phyloP scores from a whole-genome alignment of 2,888 invertebrate species.

The Blastobasis adustella region DNA sequence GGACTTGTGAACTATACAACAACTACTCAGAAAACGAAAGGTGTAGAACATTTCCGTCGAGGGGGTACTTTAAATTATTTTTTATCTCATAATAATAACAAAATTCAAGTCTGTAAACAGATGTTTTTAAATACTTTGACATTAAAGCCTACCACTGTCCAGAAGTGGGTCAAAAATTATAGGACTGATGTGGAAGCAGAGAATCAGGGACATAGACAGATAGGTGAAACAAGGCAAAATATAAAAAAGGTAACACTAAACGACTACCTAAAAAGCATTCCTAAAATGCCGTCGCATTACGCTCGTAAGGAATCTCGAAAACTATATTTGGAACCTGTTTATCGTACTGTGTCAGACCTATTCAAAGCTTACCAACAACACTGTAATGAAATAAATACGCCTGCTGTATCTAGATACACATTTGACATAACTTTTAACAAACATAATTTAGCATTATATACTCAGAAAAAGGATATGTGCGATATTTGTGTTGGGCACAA shows the following conservation, averaged over 20 bases:
- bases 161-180: conserved; percentile 17
- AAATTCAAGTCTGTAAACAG: conserved; percentile 2
- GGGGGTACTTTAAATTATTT: conserved; percentile 7
- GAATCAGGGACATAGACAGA: too few relatives aligned
- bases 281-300: conserved; percentile 22
- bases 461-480: conserved; percentile 20
- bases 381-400: conserved; percentile 13
- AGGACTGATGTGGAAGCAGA: too few relatives aligned
- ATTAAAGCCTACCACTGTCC: conserved; percentile 5
- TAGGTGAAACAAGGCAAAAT: too few relatives aligned
- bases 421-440: conserved; percentile 20
- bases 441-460: conserved; percentile 19
- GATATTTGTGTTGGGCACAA: conserved; percentile 18
- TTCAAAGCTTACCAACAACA: conserved; percentile 16
- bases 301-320: conserved; percentile 8
- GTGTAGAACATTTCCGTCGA: conserved; percentile 4
- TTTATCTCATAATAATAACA: conserved; percentile 5
- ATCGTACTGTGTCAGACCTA: conserved; percentile 12
- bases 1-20: conserved; percentile 13
- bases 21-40: conserved; percentile 9
- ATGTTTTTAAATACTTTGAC: conserved; percentile 3
- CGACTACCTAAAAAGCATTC: conserved; percentile 12
- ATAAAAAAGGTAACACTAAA: background rate
- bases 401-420: conserved; percentile 15
- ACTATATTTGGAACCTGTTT: conserved; percentile 18